Evolutionary conservation across 2,797 vertebrate genomes (phyloP).

Genomic region (Dipus sagitta): DNA sequence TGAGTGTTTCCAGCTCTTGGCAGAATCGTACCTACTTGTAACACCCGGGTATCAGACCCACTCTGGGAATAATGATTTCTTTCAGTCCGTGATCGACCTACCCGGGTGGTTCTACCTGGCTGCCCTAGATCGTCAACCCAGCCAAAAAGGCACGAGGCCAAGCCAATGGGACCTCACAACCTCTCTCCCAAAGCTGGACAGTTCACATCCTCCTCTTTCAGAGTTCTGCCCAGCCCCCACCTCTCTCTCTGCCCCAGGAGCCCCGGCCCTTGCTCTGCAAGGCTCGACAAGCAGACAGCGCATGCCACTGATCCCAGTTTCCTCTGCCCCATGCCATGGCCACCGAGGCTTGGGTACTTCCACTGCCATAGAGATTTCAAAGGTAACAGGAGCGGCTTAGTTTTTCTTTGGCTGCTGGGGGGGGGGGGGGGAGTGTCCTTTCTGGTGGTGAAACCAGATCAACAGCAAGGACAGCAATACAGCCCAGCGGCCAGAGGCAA

Average conservation of each 20-base stretch:
- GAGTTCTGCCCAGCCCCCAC: not conserved
- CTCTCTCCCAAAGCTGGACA: constrained; percentile 14
- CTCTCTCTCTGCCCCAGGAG: not conserved
- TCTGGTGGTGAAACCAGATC: constrained; percentile 36
- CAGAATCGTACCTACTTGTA: constrained; percentile 49
- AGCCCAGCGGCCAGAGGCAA: not conserved
- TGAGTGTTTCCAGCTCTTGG: constrained; percentile 53
- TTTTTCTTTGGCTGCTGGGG: not conserved
- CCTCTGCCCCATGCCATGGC: not conserved
- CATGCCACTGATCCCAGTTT: not conserved
- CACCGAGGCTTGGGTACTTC: not conserved
- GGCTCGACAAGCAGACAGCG: not conserved
- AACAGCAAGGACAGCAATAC: constrained; percentile 49
- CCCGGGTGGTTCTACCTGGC: constrained; percentile 50
- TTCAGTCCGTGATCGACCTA: constrained; percentile 69
- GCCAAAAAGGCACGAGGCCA: constrained; percentile 47
- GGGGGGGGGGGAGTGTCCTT: not conserved
- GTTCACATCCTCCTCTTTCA: constrained; percentile 4
- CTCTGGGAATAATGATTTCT: constrained; percentile 71
- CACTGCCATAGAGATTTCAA: not conserved
- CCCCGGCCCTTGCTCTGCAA: not conserved
- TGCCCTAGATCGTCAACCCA: not conserved
- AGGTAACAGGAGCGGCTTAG: not conserved
- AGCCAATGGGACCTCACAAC: constrained; percentile 16
- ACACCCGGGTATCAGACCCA: constrained; percentile 46